phyloP scores from a whole-genome alignment of 1,140 invertebrate species.

The Drosophila azteca region DNA sequence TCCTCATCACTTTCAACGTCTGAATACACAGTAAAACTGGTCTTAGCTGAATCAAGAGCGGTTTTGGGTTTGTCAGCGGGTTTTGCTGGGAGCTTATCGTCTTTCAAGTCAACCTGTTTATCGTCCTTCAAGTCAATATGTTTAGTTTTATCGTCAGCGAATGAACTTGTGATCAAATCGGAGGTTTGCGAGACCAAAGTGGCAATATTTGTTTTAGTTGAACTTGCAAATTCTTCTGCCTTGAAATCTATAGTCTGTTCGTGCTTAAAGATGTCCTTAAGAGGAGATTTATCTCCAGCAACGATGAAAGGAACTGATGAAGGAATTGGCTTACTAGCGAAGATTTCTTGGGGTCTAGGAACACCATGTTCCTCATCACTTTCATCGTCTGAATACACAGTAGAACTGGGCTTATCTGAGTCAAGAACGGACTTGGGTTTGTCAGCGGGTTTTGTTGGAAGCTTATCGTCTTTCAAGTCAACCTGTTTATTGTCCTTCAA shows the following conservation, averaged over 20 bases:
- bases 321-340: not conserved
- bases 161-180: too few relatives aligned
- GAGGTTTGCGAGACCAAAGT: not conserved
- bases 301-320: not conserved
- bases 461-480: too few relatives aligned
- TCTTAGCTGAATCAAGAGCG: not conserved
- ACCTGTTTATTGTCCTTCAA: too few relatives aligned
- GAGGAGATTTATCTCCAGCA: conserved; percentile 2
- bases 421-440: conserved; percentile 6
- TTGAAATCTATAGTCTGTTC: too few relatives aligned
- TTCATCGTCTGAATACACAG: conserved; percentile 18
- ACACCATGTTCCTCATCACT: conserved; percentile 7
- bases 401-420: not conserved
- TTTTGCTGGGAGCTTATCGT: conserved; percentile 1
- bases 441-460: conserved; percentile 1
- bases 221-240: too few relatives aligned
- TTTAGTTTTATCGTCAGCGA: too few relatives aligned
- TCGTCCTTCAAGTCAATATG: conserved; percentile 3
- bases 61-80: conserved; percentile 9
- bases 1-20: too few relatives aligned
- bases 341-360: not conserved
- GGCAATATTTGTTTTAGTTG: conserved; percentile 1
- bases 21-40: too few relatives aligned
- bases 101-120: not conserved
- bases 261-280: not conserved